Base-by-base conservation (phyloP, 2,113 vertebrate species). In the Macaca nemestrina region DNA sequence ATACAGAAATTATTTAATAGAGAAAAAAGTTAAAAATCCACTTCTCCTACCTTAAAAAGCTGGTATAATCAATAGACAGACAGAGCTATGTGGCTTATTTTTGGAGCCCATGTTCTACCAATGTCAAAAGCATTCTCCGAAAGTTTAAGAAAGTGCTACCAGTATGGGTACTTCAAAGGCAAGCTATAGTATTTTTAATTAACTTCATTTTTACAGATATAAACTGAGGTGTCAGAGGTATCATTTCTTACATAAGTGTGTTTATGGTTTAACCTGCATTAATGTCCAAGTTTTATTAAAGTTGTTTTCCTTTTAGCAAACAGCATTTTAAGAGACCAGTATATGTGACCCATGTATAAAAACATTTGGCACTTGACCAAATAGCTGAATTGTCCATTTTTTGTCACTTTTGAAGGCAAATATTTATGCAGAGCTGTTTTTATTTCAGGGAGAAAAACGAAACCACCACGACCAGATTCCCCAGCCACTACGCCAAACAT, bases 401-500 rank as follows among this genome's bases (percentile, higher is more conserved):
- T 1, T 4, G n/a, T 88, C 35, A 76, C 25, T 80, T 96, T 83
- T 96, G 93, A 96, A 95, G 25, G 48, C 35, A 97, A 11, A 90
- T 85, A 25, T 88, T 97, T 97, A 97, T 57, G 50, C 83, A 97
- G 40, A 94, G 40, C 2, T 97, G 23, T 25, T 98, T 93, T 98
- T 85, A 67, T 98, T 98, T 98, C 98, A 99, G 99, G 98, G 95
- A 99, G 99, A 97, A 99, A 99, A 98, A 95, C 98, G 1, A 99
- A 99, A 98, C 98, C 99, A 0, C 96, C 98, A 78, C 99, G 99
- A 87, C 98, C 99, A 50, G 99, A 99, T 95, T 99, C 99, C n/a
- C 99, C 99, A 57, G 98, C 99, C 57, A 98, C 98, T 89, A 99
- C 99, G 48, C 99, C 99, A 97, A 99, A 99, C 67, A 99, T 99